These are phyloP conservation scores for Rhagoletis zephyria DNA, from an alignment of 1,140 invertebrate genomes.

Conservation along the genomic window DNA sequence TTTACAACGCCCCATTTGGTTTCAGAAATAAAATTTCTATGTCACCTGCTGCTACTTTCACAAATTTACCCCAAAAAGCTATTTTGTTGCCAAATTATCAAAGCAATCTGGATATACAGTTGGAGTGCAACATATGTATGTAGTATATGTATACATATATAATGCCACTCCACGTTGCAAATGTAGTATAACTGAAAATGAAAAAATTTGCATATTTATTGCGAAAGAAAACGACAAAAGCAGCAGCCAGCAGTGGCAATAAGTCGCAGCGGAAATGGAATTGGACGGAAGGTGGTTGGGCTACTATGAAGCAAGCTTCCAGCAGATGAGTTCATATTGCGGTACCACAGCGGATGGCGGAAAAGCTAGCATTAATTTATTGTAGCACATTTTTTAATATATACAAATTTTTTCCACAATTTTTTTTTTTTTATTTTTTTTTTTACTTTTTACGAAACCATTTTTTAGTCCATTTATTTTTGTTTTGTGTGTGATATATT, in stretches of 20 bases:
- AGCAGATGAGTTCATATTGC: not conserved
- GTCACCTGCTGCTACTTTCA: not conserved
- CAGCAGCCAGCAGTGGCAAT: not conserved
- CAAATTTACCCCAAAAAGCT: slow-evolving; percentile 29
- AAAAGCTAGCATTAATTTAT: slow-evolving; percentile 44
- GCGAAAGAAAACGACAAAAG: not conserved
- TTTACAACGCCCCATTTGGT: slow-evolving; percentile 1
- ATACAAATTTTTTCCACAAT: not conserved
- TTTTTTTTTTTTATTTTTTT: not conserved
- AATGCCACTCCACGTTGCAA: not conserved
- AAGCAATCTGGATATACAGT: not conserved
- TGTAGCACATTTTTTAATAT: not conserved
- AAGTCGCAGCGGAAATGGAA: not conserved
- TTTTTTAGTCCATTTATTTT: not conserved
- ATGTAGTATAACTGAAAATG: slow-evolving; percentile 21
- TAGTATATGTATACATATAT: not conserved
- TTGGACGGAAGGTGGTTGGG: no score
- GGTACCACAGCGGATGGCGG: slow-evolving; percentile 34
- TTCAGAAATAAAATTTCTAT: slow-evolving; percentile 30
- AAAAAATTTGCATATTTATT: slow-evolving; percentile 52
- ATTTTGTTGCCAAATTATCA: slow-evolving; percentile 34
- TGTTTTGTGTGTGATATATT: not conserved
- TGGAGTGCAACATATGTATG: not conserved
- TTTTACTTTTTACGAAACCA: no score
- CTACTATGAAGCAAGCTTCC: slow-evolving; percentile 2